Conservation (phyloP, 2,113 vertebrate species). For the Zosterops pallidus region DNA sequence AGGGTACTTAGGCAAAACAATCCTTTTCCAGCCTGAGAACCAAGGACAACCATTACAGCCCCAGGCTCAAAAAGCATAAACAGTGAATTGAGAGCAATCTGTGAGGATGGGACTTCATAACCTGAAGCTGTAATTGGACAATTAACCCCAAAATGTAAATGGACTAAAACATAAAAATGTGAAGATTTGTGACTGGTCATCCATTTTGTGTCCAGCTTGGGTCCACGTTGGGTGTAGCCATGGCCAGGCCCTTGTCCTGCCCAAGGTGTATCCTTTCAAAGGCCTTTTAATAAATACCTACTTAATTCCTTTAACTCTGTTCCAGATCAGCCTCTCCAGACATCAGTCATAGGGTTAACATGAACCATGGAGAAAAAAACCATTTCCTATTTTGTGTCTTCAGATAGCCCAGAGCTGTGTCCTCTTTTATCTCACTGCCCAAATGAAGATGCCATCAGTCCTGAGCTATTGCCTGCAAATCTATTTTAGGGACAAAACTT, state of each 20-base stretch:
- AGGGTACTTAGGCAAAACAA: background rate
- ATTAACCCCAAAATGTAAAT: background rate
- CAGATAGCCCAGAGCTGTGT: background rate
- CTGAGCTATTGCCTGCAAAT: background rate
- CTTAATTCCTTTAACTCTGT: background rate
- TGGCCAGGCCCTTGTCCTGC: background rate
- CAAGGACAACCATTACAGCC: background rate
- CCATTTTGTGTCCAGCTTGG: background rate
- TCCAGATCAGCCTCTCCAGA: background rate
- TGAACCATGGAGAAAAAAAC: background rate
- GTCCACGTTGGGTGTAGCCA: background rate
- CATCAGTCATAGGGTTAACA: background rate
- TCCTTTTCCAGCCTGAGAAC: background rate
- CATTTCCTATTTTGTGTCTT: background rate
- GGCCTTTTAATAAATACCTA: background rate
- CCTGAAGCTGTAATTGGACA: background rate
- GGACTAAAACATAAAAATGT: background rate
- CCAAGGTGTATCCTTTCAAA: background rate
- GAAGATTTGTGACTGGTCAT: background rate
- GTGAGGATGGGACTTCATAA: background rate
- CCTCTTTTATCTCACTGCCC: background rate
- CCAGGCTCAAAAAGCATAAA: background rate
- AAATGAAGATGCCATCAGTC: background rate
- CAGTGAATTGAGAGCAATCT: background rate
- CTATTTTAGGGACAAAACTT: background rate